These are phyloP conservation scores for Cremastobaeus sp. DNA, from an alignment of 2,888 invertebrate genomes.

Conservation along the genomic window DNA sequence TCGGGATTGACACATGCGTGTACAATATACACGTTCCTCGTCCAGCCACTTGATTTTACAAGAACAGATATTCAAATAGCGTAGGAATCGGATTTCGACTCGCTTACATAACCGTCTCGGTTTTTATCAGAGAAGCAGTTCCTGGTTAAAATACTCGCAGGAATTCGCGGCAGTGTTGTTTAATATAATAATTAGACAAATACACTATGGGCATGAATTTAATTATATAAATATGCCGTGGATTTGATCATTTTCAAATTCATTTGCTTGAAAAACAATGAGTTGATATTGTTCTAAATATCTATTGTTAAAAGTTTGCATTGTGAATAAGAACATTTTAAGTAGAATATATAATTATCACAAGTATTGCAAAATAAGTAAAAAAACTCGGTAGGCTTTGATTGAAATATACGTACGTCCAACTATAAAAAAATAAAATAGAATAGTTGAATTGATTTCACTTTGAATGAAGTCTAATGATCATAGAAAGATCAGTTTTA, in stretches of 20 bases:
- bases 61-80: constrained; percentile 4
- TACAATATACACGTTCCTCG: background rate
- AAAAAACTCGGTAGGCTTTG: constrained; percentile 14
- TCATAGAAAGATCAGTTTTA: constrained; percentile 17
- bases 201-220: too few relatives aligned
- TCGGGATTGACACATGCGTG: constrained; percentile 45
- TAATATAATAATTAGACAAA: too few relatives aligned
- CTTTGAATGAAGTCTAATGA: constrained; percentile 7
- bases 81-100: background rate
- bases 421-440: constrained; percentile 41
- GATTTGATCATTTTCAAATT: too few relatives aligned
- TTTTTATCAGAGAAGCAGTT: too few relatives aligned
- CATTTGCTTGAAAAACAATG: too few relatives aligned
- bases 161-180: too few relatives aligned
- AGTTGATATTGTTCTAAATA: too few relatives aligned
- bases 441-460: constrained; percentile 22
- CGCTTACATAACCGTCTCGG: background rate
- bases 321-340: background rate
- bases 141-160: too few relatives aligned
- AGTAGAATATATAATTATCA: constrained; percentile 8
- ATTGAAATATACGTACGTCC: constrained; percentile 44
- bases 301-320: background rate
- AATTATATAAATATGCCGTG: too few relatives aligned
- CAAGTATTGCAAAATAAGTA: background rate
- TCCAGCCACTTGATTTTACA: constrained; percentile 2